Evolutionary conservation across 2,888 invertebrate species (phyloP).

Genomic region (Plusia festucae): DNA sequence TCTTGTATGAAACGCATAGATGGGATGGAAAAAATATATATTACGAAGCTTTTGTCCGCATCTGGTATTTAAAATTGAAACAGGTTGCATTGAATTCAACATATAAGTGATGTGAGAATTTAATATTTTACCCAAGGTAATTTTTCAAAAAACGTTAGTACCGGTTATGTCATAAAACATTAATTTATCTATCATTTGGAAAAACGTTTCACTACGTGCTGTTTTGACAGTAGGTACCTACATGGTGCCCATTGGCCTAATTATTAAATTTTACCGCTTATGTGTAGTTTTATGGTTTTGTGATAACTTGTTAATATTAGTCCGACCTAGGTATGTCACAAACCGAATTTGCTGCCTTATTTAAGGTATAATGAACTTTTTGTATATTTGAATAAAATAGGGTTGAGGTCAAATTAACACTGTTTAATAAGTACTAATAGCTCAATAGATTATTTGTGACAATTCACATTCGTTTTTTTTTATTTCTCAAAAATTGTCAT

Average conservation of each 20-base stretch:
- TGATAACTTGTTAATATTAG: background rate
- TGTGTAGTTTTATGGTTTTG: background rate
- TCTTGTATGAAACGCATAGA: slow-evolving; percentile 3
- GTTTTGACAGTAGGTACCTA: background rate
- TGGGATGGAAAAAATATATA: too few species aligned
- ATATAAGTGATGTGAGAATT: too few species aligned
- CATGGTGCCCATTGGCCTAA: background rate
- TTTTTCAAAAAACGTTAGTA: background rate
- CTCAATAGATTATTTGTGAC: too few species aligned
- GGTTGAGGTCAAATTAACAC: too few species aligned
- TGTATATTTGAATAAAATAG: too few species aligned
- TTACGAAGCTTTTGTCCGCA: background rate
- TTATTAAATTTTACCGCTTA: background rate
- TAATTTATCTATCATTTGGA: background rate
- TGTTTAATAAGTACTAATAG: too few species aligned
- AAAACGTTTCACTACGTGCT: background rate
- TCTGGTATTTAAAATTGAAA: too few species aligned
- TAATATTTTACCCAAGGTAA: too few species aligned
- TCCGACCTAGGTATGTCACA: background rate
- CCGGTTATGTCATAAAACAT: background rate
- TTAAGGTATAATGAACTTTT: background rate
- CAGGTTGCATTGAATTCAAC: too few species aligned
- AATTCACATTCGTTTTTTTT: too few species aligned
- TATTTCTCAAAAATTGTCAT: too few species aligned
- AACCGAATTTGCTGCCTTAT: background rate